These are phyloP conservation scores for Oscheius sp. DNA, from an alignment of 2,888 invertebrate species.

Conservation along the genomic window DNA sequence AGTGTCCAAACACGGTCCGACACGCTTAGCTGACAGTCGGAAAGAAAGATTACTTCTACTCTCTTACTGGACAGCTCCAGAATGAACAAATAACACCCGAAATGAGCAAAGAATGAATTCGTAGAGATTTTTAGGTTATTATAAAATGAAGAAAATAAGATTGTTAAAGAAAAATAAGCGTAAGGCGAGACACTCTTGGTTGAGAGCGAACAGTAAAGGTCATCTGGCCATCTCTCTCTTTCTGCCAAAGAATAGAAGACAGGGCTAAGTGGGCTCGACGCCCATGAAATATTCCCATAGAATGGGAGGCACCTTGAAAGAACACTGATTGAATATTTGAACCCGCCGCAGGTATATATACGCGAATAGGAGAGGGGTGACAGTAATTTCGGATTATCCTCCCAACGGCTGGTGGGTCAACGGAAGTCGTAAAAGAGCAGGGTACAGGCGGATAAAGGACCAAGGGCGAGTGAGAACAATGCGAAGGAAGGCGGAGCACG, in stretches of 20 bases:
- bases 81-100: too few species aligned
- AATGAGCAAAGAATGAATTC: too few species aligned
- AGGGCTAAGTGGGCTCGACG: constrained; percentile 18
- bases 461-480: constrained; percentile 17
- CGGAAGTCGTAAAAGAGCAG: constrained; percentile 24
- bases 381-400: too few species aligned
- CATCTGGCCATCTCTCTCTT: too few species aligned
- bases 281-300: constrained; percentile 15
- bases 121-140: too few species aligned
- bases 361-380: background rate
- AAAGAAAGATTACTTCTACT: too few species aligned
- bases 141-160: too few species aligned
- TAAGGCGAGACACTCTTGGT: background rate
- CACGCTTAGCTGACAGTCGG: constrained; percentile 18
- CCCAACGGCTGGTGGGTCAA: background rate
- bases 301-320: constrained; percentile 10
- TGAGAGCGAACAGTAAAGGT: too few species aligned
- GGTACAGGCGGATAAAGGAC: constrained; percentile 8
- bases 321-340: background rate
- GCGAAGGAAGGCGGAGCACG: background rate
- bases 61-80: too few species aligned
- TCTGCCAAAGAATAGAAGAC: constrained; percentile 13
- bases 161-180: too few species aligned
- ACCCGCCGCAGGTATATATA: too few species aligned
- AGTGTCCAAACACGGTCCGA: constrained; percentile 25